Base-by-base conservation (phyloP, 2,888 invertebrate species). In the Beris chalybata region DNA sequence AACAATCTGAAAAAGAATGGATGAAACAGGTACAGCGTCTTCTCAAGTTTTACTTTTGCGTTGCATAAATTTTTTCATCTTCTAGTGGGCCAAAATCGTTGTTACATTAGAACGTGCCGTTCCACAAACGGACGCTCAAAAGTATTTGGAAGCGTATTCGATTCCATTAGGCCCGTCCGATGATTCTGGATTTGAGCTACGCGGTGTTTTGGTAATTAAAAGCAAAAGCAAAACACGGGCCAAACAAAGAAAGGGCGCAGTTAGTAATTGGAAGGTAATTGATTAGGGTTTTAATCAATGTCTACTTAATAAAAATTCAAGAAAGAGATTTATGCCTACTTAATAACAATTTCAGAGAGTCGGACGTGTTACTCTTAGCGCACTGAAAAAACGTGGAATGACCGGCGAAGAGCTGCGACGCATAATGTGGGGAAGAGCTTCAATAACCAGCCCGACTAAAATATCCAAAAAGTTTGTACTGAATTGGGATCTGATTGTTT, bases 1-100 rank as follows among this genome's bases (percentile, higher is more conserved):
- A 95, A 78, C 95, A 97, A 78, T 97, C 97, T 44, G 98, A 98
- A 81, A 98, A 98, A 81, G 98, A 99, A 78, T 99, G 95, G 93
- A 92, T 97, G 78, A 95, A 96, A 78, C 95, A 95, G 85, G 92
- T 89, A 75, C 47, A 9, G 38, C 5, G 9, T 38, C 9, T 22
- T 22, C 22, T 22, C 22, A 3, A 22, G 32, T 31, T 52, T 3
- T 29, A 15, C 2, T 31, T 48, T 61, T 47, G 6, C 44, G 44
- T 1, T 44, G 6, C 15, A 58, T n/a, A 44, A 45, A 12, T 5
- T 31, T 32, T 55, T 3, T 32, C 13, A 15, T 64, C 47, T 70
- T 72, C 45, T 78, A 97, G 92, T 99, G 98, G 95, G 98, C 98
- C 0, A 97, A 98, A 83, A 97, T 98, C 72, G 96, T 99, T 4